These are phyloP conservation scores for Sinelater perroti DNA, from an alignment of 2,888 invertebrate species.

Conservation along the genomic window DNA sequence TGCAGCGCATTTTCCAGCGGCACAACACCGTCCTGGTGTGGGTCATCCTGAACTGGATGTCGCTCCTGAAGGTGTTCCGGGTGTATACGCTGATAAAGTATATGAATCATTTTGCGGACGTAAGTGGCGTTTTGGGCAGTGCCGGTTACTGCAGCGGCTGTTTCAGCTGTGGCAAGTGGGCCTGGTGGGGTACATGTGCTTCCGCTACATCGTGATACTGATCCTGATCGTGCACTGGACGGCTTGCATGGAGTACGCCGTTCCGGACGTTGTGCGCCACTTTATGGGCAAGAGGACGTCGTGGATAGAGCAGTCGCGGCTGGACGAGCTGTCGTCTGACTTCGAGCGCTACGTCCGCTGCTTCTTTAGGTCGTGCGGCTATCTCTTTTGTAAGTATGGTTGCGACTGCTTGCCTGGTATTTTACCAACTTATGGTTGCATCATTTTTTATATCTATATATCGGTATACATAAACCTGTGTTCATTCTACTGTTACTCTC, in stretches of 20 bases:
- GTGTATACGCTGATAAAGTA: conserved; percentile 11
- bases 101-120: conserved; percentile 16
- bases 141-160: neutral
- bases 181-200: neutral
- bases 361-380: conserved; percentile 12
- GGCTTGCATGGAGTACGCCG: conserved; percentile 20
- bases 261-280: neutral
- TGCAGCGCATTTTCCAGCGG: neutral
- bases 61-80: conserved; percentile 20
- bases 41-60: neutral
- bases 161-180: conserved; percentile 26
- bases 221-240: conserved; percentile 28
- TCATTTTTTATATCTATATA: too few species aligned
- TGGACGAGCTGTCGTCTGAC: neutral
- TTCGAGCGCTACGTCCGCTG: conserved; percentile 13
- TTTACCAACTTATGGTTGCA: neutral
- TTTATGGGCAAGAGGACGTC: neutral
- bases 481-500: too few species aligned
- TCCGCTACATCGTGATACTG: conserved; percentile 2
- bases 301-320: conserved; percentile 13
- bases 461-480: too few species aligned
- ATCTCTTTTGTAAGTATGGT: conserved; percentile 19
- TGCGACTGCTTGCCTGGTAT: neutral
- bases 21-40: neutral
- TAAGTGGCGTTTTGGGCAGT: conserved; percentile 3